phyloP scores from a whole-genome alignment of 2,888 invertebrate genomes.

The Sinhomidia bicolor region DNA sequence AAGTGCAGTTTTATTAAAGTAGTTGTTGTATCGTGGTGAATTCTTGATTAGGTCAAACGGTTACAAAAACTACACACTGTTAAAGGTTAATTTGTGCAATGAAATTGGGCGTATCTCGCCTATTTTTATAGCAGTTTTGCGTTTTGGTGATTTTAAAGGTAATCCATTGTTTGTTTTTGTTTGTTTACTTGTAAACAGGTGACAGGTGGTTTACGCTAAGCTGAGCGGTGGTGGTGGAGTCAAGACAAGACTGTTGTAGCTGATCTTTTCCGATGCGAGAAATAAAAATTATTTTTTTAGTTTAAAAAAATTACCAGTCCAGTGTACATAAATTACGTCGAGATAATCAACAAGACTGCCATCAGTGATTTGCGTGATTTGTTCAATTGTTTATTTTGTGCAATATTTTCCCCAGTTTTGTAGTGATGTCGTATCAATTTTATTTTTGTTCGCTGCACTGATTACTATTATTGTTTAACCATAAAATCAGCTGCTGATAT shows the following conservation, averaged over 20 bases:
- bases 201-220: slow-evolving; percentile 32
- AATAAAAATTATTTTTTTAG: too few species aligned
- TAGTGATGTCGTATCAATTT: not conserved
- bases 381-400: slow-evolving; percentile 12
- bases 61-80: too few species aligned
- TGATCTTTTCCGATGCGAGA: not conserved
- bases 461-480: not conserved
- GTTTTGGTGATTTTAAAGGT: too few species aligned
- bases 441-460: not conserved
- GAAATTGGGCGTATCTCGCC: too few species aligned
- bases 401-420: not conserved
- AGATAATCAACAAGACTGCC: not conserved
- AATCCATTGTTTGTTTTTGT: slow-evolving; percentile 19
- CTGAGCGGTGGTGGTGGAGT: not conserved
- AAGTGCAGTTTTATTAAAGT: not conserved
- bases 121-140: too few species aligned
- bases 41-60: too few species aligned
- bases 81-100: too few species aligned
- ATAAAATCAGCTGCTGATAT: too few species aligned
- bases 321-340: too few species aligned
- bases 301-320: too few species aligned
- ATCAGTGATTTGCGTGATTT: not conserved
- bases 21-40: too few species aligned
- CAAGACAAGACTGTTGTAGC: not conserved
- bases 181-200: slow-evolving; percentile 34